phyloP scores from a whole-genome alignment of 1,140 invertebrate genomes.

The Babylonia areolata region DNA sequence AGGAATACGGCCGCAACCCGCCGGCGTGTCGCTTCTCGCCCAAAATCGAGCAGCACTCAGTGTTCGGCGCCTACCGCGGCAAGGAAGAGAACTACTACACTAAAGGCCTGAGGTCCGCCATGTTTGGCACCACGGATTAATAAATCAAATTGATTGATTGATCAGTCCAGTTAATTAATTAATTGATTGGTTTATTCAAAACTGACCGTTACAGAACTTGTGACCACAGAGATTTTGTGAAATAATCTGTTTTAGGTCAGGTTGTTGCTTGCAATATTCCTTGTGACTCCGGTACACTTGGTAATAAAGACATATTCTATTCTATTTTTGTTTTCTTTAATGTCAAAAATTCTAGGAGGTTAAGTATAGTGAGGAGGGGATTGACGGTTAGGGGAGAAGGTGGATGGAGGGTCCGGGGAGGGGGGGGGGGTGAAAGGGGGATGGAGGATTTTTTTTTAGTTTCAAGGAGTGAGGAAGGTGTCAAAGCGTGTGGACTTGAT shows the following conservation, averaged over 20 bases:
- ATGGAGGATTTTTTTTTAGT: too few species aligned
- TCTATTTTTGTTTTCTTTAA: neutral
- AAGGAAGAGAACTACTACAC: neutral
- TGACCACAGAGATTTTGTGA: neutral
- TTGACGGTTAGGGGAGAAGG: too few species aligned
- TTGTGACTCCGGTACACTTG: too few species aligned
- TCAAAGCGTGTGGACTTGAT: too few species aligned
- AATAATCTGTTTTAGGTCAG: neutral
- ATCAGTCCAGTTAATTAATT: too few species aligned
- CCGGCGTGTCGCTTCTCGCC: slow-evolving; percentile 62
- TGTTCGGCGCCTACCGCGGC: slow-evolving; percentile 45
- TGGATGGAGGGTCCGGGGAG: too few species aligned
- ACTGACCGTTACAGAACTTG: neutral
- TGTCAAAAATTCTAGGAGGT: neutral
- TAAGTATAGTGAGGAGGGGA: too few species aligned
- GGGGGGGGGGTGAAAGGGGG: too few species aligned
- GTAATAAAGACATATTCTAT: neutral
- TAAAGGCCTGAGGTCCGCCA: neutral
- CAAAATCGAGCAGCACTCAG: slow-evolving; percentile 57
- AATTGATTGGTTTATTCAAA: neutral
- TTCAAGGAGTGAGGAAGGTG: too few species aligned
- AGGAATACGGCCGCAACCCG: slow-evolving; percentile 59
- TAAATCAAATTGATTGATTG: neutral
- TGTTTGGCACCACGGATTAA: neutral
- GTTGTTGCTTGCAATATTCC: too few species aligned